phyloP scores from a whole-genome alignment of 2,888 invertebrate genomes.

The Sipunculus nudus region DNA sequence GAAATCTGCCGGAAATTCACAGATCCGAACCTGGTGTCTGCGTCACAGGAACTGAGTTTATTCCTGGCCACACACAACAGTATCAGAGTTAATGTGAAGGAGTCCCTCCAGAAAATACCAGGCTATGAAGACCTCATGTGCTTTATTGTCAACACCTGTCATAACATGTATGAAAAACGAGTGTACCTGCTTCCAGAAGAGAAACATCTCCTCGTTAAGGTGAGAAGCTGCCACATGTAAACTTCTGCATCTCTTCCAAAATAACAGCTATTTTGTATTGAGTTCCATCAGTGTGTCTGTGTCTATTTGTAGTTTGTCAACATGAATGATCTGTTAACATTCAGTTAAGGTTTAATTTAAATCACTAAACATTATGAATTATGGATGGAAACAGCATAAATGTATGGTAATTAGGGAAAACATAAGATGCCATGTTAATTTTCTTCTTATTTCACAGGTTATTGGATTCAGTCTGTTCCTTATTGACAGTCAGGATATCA shows the following conservation, averaged over 20 bases:
- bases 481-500: slow-evolving; percentile 74
- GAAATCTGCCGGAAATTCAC: slow-evolving; percentile 15
- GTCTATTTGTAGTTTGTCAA: too few species aligned
- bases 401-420: too few species aligned
- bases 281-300: too few species aligned
- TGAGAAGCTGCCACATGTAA: slow-evolving; percentile 68
- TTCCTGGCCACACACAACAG: slow-evolving; percentile 98
- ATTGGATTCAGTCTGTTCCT: slow-evolving; percentile 89
- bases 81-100: slow-evolving; percentile 92
- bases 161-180: slow-evolving; percentile 94
- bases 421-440: too few species aligned
- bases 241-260: background rate
- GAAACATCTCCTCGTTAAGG: slow-evolving; percentile 97
- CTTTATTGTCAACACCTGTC: slow-evolving; percentile 94
- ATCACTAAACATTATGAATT: too few species aligned
- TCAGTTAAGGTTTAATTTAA: too few species aligned
- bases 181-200: slow-evolving; percentile 95
- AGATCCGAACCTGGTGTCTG: slow-evolving; percentile 77
- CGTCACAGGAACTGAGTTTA: slow-evolving; percentile 97
- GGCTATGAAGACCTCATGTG: slow-evolving; percentile 91
- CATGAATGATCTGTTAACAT: too few species aligned
- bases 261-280: too few species aligned
- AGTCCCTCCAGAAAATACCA: slow-evolving; percentile 63
- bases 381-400: too few species aligned
- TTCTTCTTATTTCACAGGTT: slow-evolving; percentile 38